A percentile compares a stretch with the other conserved stretches of the same genome.
Evolutionary conservation across 2,888 invertebrate genomes (phyloP).

Genomic region (Noctua janthe): DNA sequence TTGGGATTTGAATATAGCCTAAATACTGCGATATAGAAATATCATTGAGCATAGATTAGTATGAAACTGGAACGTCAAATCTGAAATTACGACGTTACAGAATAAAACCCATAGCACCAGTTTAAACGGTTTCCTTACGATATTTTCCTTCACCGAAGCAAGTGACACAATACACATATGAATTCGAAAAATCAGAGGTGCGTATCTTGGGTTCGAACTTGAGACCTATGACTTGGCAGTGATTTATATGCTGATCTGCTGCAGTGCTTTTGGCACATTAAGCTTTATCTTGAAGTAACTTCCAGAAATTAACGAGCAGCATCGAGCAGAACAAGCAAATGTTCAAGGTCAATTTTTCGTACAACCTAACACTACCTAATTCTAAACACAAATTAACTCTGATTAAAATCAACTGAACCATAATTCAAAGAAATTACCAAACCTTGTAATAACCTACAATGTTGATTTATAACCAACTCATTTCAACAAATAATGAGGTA

Average conservation of each 20-base stretch:
- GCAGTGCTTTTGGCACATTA: background rate
- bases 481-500: slow-evolving; percentile 32
- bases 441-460: background rate
- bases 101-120: background rate
- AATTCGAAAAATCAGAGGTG: too few relatives aligned
- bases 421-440: background rate
- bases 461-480: background rate
- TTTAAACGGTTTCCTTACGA: background rate
- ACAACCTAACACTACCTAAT: background rate
- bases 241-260: background rate
- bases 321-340: background rate
- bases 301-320: background rate
- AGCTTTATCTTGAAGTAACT: background rate
- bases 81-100: too few relatives aligned
- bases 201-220: background rate
- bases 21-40: background rate
- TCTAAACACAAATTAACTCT: background rate
- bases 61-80: background rate
- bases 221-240: too few relatives aligned
- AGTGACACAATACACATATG: too few relatives aligned
- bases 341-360: background rate
- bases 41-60: background rate
- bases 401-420: background rate
- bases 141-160: too few relatives aligned
- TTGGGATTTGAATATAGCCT: background rate